Evolutionary conservation across 2,888 invertebrate genomes (phyloP).

Genomic region (Scaptodrosophila latifasciaeformis): DNA sequence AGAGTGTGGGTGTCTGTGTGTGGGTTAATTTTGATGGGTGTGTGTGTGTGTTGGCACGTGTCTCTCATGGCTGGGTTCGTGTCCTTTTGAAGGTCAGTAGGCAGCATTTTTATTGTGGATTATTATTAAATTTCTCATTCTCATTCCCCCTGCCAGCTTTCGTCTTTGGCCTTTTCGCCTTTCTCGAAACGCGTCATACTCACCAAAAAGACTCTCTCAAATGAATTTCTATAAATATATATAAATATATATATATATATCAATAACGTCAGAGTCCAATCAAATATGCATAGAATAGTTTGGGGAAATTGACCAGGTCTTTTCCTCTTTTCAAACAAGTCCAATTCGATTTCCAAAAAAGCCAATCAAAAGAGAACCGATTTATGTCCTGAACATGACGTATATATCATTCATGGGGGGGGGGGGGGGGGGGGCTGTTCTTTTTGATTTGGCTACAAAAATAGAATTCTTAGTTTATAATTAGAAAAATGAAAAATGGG

Average conservation of each 20-base stretch:
- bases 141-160: constrained; percentile 36
- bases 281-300: constrained; percentile 11
- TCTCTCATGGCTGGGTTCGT: constrained; percentile 23
- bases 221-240: constrained; percentile 19
- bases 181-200: constrained; percentile 19
- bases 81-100: constrained; percentile 71
- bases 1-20: no score
- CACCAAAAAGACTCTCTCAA: not conserved
- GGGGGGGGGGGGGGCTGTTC: no score
- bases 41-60: constrained; percentile 10
- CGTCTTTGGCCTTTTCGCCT: constrained; percentile 25
- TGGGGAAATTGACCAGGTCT: no score
- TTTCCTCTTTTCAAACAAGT: no score
- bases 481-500: no score
- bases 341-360: no score
- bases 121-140: constrained; percentile 33
- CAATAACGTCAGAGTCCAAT: constrained; percentile 18
- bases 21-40: not conserved
- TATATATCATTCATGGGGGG: no score
- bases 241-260: constrained; percentile 14
- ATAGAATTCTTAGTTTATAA: no score
- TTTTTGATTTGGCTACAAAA: no score
- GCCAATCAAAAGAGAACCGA: no score
- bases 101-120: constrained; percentile 30
- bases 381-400: no score